Conservation (phyloP, 1,140 invertebrate species). For the Cydia pomonella region DNA sequence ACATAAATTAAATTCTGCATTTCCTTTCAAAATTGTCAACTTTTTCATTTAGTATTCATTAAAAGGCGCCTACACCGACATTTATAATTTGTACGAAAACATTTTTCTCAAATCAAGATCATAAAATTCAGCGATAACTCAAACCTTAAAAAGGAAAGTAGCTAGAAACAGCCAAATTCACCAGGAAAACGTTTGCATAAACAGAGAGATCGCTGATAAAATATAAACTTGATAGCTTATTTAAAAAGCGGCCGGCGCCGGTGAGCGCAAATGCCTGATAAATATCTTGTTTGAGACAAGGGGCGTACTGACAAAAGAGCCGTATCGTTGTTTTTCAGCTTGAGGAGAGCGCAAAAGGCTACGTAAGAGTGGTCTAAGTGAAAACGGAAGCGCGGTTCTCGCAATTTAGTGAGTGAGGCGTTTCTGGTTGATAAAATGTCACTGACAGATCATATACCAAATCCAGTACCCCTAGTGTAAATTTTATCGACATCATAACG, state of each 20-base stretch:
- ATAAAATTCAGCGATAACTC: neutral
- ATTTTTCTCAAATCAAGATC: neutral
- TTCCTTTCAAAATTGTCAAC: no score
- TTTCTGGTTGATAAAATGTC: no score
- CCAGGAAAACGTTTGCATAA: conserved; percentile 11
- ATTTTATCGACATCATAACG: no score
- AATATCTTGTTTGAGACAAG: conserved; percentile 34
- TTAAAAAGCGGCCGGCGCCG: conserved; percentile 9
- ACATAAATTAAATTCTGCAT: no score
- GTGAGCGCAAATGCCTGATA: conserved; percentile 31
- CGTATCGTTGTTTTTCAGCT: conserved; percentile 35
- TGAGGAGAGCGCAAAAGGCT: conserved; percentile 28
- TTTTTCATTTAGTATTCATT: no score
- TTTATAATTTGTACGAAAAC: neutral
- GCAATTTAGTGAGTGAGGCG: neutral
- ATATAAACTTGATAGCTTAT: conserved; percentile 32
- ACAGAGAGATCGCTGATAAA: conserved; percentile 16
- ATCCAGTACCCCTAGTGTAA: no score
- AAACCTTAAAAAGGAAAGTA: conserved; percentile 4
- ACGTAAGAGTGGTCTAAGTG: neutral
- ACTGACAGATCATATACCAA: no score
- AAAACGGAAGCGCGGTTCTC: neutral
- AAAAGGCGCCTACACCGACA: neutral
- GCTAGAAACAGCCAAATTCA: conserved; percentile 14
- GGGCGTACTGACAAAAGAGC: conserved; percentile 10